Conservation (phyloP, 2,113 vertebrate genomes). For the Semnornis frantzii region DNA sequence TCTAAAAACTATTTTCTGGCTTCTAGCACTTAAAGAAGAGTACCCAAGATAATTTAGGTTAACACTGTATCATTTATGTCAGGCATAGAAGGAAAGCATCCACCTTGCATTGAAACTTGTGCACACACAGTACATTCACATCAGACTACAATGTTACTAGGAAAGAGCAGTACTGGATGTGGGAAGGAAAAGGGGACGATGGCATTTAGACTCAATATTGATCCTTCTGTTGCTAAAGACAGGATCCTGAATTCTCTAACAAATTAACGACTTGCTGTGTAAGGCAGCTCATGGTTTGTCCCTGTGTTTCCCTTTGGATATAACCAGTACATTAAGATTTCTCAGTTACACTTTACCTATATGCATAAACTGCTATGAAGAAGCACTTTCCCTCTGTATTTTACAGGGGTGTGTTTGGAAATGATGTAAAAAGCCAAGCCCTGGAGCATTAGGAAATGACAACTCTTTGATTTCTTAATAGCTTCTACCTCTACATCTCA, state of each 20-base stretch:
- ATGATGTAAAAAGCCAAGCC: not conserved
- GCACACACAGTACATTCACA: not conserved
- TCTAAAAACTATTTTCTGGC: slow-evolving; percentile 51
- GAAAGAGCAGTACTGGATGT: not conserved
- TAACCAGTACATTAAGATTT: not conserved
- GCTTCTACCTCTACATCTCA: not conserved
- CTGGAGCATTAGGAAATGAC: not conserved
- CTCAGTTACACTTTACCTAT: not conserved
- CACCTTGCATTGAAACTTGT: not conserved
- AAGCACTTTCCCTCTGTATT: not conserved
- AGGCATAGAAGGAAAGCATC: not conserved
- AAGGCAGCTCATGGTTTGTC: not conserved
- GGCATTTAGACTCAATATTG: not conserved
- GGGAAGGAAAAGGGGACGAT: not conserved
- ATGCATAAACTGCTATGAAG: not conserved
- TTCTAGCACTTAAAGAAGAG: slow-evolving; percentile 33
- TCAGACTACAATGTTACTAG: not conserved
- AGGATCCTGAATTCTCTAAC: not conserved
- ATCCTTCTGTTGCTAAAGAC: not conserved
- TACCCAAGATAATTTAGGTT: not conserved
- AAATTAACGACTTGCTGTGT: not conserved
- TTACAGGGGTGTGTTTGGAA: not conserved
- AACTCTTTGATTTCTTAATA: not conserved
- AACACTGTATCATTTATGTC: not conserved
- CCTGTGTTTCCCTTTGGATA: not conserved